Base-by-base conservation (phyloP, 2,113 vertebrate species). In the Blennius ocellaris region DNA sequence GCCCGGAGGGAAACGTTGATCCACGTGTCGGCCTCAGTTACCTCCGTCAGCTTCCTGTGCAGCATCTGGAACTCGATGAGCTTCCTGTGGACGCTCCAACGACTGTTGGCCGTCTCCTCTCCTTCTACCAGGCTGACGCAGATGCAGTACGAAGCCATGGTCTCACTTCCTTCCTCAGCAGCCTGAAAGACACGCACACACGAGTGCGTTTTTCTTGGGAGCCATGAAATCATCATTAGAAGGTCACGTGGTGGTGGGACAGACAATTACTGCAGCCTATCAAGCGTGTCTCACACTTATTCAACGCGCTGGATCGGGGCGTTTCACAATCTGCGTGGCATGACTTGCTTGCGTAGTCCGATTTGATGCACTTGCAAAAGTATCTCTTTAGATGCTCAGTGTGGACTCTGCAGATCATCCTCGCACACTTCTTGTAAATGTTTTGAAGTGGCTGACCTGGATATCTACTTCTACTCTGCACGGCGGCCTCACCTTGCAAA, bases 31-130 rank as follows among this genome's bases (percentile, higher is more conserved):
- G 21, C 4, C 21, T 30, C 21, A 30, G 21, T 30, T 96, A 99
- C 98, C 97, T 99, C 98, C 0, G 95, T 97, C 67, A 99, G 96
- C 84, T 99, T 99, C 85, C 98, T 94, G 87, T 99, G 96, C 50
- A 99, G 92, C 76, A 93, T 96, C 88, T 99, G 98, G 91, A 99
- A 99, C 78, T 99, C 98, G 5, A 91, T 96, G 76, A 99, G 96
- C 84, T 95, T 98, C 89, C 98, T 95, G 67, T 93, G 94, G 72
- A 99, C 97, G 0, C 89, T 96, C 98, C 98, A 99, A 87, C 90
- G 94, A 87, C 95, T 97, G 63, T 91, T 94, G 82, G 93, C 88
- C 1, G 90, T 82, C 76, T 96, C 95, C 50, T 95, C 95, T 59
- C 91, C 94, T 73, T 97, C 97, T 43, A 90, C 90, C 80, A 99